phyloP scores from a whole-genome alignment of 2,888 invertebrate genomes.

The Tholera decimalis region DNA sequence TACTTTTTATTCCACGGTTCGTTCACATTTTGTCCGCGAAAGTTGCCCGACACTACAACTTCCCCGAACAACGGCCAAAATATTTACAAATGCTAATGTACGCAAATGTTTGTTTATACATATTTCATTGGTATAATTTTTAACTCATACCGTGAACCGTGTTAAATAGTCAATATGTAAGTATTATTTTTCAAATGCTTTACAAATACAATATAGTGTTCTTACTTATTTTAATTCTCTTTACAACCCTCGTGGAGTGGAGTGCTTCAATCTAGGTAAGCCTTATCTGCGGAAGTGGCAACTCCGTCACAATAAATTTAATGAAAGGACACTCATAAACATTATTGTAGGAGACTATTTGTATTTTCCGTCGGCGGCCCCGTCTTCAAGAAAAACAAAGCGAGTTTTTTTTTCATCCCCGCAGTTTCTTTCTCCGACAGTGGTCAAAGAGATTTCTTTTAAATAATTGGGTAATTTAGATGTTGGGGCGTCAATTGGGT shows the following conservation, averaged over 20 bases:
- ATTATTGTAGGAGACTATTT: slow-evolving; percentile 62
- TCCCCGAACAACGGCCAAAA: slow-evolving; percentile 42
- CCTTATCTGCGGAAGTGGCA: slow-evolving; percentile 47
- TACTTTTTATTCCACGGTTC: slow-evolving; percentile 79
- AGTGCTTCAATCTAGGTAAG: slow-evolving; percentile 49
- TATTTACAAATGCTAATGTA: slow-evolving; percentile 54
- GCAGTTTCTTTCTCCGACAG: slow-evolving; percentile 64
- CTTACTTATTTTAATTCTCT: neutral
- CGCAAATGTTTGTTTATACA: slow-evolving; percentile 44
- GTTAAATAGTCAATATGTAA: slow-evolving; percentile 19
- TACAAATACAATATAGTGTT: neutral
- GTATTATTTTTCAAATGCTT: neutral
- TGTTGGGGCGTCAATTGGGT: slow-evolving; percentile 61
- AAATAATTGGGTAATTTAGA: slow-evolving; percentile 71
- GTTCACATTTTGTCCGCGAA: slow-evolving; percentile 74
- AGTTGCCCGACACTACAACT: slow-evolving; percentile 54
- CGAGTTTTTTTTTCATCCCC: slow-evolving; percentile 66
- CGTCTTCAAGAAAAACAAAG: slow-evolving; percentile 64
- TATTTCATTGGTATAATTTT: slow-evolving; percentile 37
- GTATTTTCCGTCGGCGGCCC: slow-evolving; percentile 60
- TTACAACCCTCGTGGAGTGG: slow-evolving; percentile 17
- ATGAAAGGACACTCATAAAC: slow-evolving; percentile 64
- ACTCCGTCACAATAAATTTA: slow-evolving; percentile 60
- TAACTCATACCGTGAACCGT: slow-evolving; percentile 24
- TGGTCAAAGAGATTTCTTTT: slow-evolving; percentile 68